These are phyloP conservation scores for Conops quadrifasciatus DNA, from an alignment of 2,888 invertebrate species.

Conservation along the genomic window DNA sequence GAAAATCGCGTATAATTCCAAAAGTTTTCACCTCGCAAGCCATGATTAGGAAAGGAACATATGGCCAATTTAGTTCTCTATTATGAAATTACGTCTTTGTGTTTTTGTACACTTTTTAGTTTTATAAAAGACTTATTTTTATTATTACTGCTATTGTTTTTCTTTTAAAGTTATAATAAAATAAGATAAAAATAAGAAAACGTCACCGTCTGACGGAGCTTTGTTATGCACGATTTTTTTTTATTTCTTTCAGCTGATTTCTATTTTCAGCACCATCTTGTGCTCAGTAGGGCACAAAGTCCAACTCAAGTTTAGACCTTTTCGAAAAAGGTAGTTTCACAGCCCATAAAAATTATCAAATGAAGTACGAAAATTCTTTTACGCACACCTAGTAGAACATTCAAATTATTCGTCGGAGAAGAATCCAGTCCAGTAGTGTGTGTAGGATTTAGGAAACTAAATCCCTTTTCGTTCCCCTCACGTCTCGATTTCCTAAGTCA, in stretches of 20 bases:
- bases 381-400: too few species aligned
- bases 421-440: too few species aligned
- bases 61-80: background rate
- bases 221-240: background rate
- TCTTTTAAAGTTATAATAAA: too few species aligned
- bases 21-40: slow-evolving; percentile 72
- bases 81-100: background rate
- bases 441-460: too few species aligned
- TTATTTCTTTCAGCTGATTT: background rate
- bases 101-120: background rate
- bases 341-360: background rate
- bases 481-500: too few species aligned
- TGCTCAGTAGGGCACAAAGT: background rate
- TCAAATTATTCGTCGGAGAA: too few species aligned
- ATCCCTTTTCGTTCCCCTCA: too few species aligned
- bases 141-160: background rate
- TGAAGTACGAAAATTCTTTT: too few species aligned
- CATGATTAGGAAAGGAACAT: slow-evolving; percentile 54
- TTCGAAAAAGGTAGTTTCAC: background rate
- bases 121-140: background rate
- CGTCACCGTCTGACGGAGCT: background rate
- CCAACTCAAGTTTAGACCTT: background rate
- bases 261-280: background rate
- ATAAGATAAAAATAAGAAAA: background rate
- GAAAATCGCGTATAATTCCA: slow-evolving; percentile 71